These are phyloP conservation scores for Oryzias dopingdopingensis DNA, from an alignment of 2,797 vertebrate genomes.

Conservation along the genomic window DNA sequence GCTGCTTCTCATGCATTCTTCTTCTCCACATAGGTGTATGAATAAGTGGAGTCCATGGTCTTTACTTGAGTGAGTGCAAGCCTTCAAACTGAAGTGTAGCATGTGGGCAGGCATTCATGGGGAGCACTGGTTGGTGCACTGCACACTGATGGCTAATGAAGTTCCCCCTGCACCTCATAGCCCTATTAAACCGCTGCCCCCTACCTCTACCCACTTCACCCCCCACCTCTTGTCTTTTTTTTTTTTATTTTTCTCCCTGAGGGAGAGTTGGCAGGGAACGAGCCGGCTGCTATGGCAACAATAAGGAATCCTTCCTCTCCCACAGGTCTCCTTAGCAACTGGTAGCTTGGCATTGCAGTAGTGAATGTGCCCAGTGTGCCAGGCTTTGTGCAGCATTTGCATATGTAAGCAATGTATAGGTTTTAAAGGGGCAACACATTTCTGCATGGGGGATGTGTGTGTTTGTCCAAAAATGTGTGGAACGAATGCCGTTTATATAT, in stretches of 20 bases:
- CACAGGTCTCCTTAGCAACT: constrained; percentile 87
- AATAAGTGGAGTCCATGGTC: constrained; percentile 61
- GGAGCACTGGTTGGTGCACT: constrained; percentile 48
- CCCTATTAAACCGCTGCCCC: constrained; percentile 72
- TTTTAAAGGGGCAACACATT: constrained; percentile 9
- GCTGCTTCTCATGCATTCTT: constrained; percentile 47
- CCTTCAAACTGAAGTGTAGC: constrained; percentile 59
- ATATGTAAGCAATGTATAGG: constrained; percentile 52
- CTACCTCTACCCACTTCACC: constrained; percentile 75
- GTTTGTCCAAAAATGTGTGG: constrained; percentile 31
- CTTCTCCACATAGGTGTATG: constrained; percentile 54
- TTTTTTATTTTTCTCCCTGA: constrained; percentile 62
- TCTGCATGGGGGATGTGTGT: constrained; percentile 23
- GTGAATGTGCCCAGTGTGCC: constrained; percentile 81
- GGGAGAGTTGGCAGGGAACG: constrained; percentile 80
- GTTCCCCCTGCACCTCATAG: constrained; percentile 69
- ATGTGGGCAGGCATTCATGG: constrained; percentile 58
- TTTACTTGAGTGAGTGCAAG: constrained; percentile 62
- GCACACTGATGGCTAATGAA: constrained; percentile 69
- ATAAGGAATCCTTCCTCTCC: constrained; percentile 83
- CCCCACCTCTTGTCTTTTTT: constrained; percentile 73
- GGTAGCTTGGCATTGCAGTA: constrained; percentile 83
- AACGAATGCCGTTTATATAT: constrained; percentile 49
- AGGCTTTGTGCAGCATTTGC: constrained; percentile 74
- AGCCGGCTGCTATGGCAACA: constrained; percentile 84